Conservation (phyloP, 2,797 vertebrate species). For the Sebastes vulpes region DNA sequence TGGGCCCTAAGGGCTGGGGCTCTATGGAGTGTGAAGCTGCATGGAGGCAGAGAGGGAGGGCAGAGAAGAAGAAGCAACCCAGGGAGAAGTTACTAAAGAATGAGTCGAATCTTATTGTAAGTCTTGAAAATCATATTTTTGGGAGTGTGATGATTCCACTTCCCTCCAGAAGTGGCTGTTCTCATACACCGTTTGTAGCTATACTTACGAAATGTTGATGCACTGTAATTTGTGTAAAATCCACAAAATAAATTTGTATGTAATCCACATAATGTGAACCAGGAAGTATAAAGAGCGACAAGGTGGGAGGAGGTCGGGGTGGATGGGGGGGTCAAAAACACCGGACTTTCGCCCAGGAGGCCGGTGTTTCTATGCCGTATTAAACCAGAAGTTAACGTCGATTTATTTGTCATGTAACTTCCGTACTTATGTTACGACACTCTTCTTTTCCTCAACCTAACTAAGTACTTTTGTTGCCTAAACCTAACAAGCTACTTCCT, state of each 20-base stretch:
- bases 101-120: slow-evolving; percentile 34
- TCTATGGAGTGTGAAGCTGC: slow-evolving; percentile 71
- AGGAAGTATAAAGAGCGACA: not conserved
- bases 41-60: not conserved
- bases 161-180: not conserved
- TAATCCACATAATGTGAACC: not conserved
- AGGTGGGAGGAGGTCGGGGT: too few species aligned
- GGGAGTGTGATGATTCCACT: slow-evolving; percentile 1
- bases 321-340: too few species aligned
- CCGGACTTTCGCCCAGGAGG: too few species aligned
- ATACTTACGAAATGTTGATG: not conserved
- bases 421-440: too few species aligned
- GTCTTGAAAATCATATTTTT: slow-evolving; percentile 7
- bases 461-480: not conserved
- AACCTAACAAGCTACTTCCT: not conserved
- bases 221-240: not conserved
- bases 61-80: not conserved
- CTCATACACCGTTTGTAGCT: not conserved
- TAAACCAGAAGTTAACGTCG: not conserved
- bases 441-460: too few species aligned
- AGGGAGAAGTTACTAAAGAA: slow-evolving; percentile 34
- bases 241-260: too few species aligned
- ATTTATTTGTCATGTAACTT: not conserved
- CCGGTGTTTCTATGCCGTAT: too few species aligned
- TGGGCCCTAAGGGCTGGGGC: slow-evolving; percentile 57